Percentiles rank a stretch among this genome's conserved stretches.
These are phyloP conservation scores for Cotesia typhae DNA, from an alignment of 1,140 invertebrate species.

Conservation along the genomic window DNA sequence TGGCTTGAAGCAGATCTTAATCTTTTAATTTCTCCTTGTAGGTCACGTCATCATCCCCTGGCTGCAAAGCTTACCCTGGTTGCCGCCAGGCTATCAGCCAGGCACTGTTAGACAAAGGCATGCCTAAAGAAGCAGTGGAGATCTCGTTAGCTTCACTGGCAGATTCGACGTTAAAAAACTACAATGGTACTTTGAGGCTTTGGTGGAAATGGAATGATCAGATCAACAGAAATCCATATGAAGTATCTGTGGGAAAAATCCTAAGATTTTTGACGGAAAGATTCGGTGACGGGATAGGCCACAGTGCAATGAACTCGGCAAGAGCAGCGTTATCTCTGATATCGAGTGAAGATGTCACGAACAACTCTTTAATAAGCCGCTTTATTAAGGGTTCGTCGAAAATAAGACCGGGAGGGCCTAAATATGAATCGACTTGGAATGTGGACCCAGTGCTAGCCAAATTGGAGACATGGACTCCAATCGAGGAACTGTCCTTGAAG, in stretches of 20 bases:
- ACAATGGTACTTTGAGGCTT: constrained; percentile 1
- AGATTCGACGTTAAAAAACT: background rate
- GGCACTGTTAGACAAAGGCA: background rate
- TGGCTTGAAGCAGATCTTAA: constrained; percentile 14
- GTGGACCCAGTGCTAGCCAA: no score
- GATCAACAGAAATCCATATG: background rate
- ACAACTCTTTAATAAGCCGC: no score
- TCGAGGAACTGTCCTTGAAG: no score
- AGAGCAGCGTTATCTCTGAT: no score
- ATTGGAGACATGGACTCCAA: no score
- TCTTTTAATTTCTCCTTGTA: constrained; percentile 31
- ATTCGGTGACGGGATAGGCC: no score
- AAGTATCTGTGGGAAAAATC: background rate
- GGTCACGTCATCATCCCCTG: constrained; percentile 24
- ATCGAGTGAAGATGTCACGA: no score
- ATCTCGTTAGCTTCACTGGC: background rate
- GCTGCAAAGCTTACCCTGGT: background rate
- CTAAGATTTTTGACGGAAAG: background rate
- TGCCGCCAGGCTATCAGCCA: background rate
- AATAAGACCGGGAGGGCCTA: no score
- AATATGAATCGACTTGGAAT: no score
- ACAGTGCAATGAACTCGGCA: no score
- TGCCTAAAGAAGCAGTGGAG: background rate
- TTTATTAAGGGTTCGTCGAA: no score
- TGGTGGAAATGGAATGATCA: constrained; percentile 3